Evolutionary conservation across 1,140 invertebrate genomes (phyloP), one percentile per base, ranked within the genome.

Genomic region (Zaprionus lachaisei): DNA sequence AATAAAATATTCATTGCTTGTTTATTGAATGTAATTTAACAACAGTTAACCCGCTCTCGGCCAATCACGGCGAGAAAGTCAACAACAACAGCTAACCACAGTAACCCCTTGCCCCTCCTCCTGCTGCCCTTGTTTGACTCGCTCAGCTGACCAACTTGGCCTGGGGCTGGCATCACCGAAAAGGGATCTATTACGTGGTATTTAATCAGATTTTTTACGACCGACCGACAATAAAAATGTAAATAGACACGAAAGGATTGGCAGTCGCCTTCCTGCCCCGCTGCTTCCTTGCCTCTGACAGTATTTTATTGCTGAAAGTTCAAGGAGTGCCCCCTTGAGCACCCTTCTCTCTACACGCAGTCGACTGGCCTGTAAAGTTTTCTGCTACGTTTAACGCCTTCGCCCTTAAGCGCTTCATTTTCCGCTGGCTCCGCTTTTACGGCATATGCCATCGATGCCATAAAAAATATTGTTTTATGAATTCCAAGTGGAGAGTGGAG

Each of bases 181-280:
- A 81, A 72, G 73, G 85, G 79, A 85, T 89, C 85, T 89, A 89
- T 89, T 89, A 89, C 85, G 85, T 89, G 85, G 85, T 91, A 91
- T 90, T 90, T 90, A 90, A 90, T 90, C 85, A 85, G 85, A 85
- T 80, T 90, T 89, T 90, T 90, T 90, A 90, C 85, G 85, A 90
- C 37, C 85, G 80, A 58, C 78, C 68, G 77, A 91, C 79, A 90
- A 90, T 85, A 90, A 85, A 85, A 91, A 90, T 85, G 85, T 85
- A 90, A 90, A 90, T 90, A 82, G 85, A 82, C 79, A 81, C 79
- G 75, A 90, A 90, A 90, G 86, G 85, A 85, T 90, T 90, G 81
- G 61, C 54, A 44, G 41, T 37, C 31, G 60, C 34, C 56, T 34
- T 0, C 6, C 34, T 34, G 11, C 5, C 31, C 31, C 41, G 14